Percentiles rank a stretch among this genome's conserved stretches.
Evolutionary conservation across 2,797 vertebrate species (phyloP).

Genomic region (Phoebastria nigripes): DNA sequence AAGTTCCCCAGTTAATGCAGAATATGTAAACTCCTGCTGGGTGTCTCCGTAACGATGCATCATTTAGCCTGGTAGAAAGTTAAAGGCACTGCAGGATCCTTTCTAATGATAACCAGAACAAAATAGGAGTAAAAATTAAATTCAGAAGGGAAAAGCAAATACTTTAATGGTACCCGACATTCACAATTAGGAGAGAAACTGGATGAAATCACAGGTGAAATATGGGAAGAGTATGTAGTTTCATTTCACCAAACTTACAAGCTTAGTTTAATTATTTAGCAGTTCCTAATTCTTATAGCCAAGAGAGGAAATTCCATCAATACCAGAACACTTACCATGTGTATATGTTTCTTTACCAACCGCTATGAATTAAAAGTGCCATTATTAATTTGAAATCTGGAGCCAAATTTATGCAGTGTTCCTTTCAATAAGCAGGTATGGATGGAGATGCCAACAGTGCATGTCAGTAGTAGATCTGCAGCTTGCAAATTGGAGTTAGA

Average conservation of each 20-base stretch:
- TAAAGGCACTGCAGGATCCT: background rate
- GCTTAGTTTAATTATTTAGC: background rate
- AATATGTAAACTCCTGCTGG: background rate
- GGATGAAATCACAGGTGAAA: background rate
- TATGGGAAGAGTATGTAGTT: background rate
- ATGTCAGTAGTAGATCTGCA: background rate
- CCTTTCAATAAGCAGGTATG: background rate
- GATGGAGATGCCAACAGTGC: background rate
- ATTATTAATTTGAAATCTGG: background rate
- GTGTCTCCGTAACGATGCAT: background rate
- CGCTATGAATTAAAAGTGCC: background rate
- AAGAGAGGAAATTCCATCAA: background rate
- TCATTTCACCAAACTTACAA: background rate
- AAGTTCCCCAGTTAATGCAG: background rate
- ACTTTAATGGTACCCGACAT: background rate
- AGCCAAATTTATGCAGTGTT: background rate
- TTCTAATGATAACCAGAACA: background rate
- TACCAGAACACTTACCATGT: background rate
- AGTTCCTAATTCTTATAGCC: background rate
- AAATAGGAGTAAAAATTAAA: background rate
- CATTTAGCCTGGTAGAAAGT: background rate
- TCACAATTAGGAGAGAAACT: background rate
- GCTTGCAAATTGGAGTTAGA: background rate
- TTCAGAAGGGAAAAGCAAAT: background rate
- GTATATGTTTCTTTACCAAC: background rate